Evolutionary conservation across 2,113 vertebrate genomes (phyloP), one percentile per base, ranked within the genome.

Genomic region (Platycercus adscitus): DNA sequence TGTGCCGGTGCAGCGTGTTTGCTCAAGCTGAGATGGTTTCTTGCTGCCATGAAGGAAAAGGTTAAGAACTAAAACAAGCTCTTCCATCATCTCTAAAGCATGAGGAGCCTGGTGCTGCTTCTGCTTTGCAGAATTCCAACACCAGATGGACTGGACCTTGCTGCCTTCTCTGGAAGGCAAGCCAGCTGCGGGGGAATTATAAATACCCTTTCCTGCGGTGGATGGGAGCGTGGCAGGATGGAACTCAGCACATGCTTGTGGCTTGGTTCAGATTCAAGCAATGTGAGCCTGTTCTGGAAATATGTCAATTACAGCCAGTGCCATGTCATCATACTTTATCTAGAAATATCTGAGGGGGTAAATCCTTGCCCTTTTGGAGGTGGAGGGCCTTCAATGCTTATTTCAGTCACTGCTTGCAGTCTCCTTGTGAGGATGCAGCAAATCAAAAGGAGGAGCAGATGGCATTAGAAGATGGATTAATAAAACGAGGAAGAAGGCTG

Each of bases 271-370:
- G 33, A 72, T 46, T 69, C 39, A 63, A 60, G 71, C 17, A 44
- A 44, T 46, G 21, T 26, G 35, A 81, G 53, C 20, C 58, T 58
- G 20, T 77, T 79, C 47, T 41, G 63, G 31, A 77, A 63, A 33
- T 28, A 16, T 21, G 29, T 47, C 64, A 25, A 2, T 73, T 49
- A 12, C 24, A 79, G 44, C 31, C 64, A 29, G 43, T 41, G 66
- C 64, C n/a, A 31, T 0, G 0, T 31, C 41, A 56, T 29, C 0
- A 0, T 17, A 33, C 37, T 44, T 65, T 88, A 31, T 80, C 17
- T 49, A n/a, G 65, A 49, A 85, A 8, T 44, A 66, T 11, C 43
- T 63, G 75, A 65, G 14, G n/a, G 14, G 55, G 9, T 0, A 16
- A 79, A 60, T 55, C 68, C 69, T 81, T 52, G 28, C 50, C 11